Evolutionary conservation across 2,797 vertebrate genomes (phyloP).

Genomic region (Gymnopithys bicolor): DNA sequence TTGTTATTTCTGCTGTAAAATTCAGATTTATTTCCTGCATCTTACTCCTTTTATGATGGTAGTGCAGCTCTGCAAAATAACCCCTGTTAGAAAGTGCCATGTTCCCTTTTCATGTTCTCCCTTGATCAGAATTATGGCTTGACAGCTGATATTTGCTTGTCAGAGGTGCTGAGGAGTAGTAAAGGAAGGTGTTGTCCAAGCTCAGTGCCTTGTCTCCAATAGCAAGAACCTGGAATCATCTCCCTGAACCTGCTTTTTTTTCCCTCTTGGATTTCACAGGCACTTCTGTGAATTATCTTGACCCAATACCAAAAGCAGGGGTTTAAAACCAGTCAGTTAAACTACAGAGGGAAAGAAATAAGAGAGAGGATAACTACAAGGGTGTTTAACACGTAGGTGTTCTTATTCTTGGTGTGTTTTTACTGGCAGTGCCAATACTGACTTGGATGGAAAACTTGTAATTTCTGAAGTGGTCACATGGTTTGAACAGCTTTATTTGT

Average conservation of each 20-base stretch:
- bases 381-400: background rate
- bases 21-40: background rate
- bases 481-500: background rate
- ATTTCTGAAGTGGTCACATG: background rate
- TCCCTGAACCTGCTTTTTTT: background rate
- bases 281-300: background rate
- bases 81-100: background rate
- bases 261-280: background rate
- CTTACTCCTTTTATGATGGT: background rate
- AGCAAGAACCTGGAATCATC: background rate
- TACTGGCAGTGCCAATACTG: background rate
- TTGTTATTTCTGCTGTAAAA: background rate
- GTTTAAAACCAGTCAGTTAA: background rate
- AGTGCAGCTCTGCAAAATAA: background rate
- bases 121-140: background rate
- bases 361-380: background rate
- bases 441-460: background rate
- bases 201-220: background rate
- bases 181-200: background rate
- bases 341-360: fast-evolving
- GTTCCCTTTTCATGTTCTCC: background rate
- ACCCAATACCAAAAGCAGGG: background rate
- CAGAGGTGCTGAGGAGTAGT: background rate
- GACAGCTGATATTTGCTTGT: background rate
- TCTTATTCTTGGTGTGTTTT: background rate